Conservation (phyloP, 2,113 vertebrate genomes). For the Atlantisia rogersi region DNA sequence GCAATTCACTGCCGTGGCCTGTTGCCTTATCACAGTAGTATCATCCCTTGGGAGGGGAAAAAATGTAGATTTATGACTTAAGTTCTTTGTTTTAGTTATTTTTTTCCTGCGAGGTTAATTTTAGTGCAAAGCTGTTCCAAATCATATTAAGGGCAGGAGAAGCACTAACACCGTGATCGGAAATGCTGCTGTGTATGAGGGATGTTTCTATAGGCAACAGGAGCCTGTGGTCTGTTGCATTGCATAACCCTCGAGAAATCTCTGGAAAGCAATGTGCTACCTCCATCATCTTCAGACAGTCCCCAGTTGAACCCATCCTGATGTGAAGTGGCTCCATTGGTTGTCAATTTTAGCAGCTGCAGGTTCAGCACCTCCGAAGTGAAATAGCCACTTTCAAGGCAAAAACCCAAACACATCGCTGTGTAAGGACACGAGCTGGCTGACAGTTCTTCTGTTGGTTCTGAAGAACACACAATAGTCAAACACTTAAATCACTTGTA, state of each 20-base stretch:
- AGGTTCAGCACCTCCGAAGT: neutral
- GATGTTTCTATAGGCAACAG: neutral
- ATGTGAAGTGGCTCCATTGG: neutral
- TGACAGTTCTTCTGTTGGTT: neutral
- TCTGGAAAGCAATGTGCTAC: neutral
- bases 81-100: constrained; percentile 31
- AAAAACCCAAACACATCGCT: fast-evolving
- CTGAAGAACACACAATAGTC: neutral
- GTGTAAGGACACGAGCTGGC: neutral
- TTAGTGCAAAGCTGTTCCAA: constrained; percentile 33
- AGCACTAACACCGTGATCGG: neutral
- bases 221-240: neutral
- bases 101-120: constrained; percentile 30
- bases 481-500: neutral
- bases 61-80: neutral
- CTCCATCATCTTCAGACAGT: neutral
- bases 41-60: neutral
- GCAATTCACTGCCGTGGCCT: neutral
- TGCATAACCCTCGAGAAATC: neutral
- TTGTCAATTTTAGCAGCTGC: neutral
- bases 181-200: neutral
- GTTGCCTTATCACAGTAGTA: neutral
- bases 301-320: fast-evolving
- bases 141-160: constrained; percentile 3
- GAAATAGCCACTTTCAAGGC: neutral